Evolutionary conservation across 2,888 invertebrate species (phyloP), one percentile per base, ranked within the genome.

Genomic region (Volucella bombylans): DNA sequence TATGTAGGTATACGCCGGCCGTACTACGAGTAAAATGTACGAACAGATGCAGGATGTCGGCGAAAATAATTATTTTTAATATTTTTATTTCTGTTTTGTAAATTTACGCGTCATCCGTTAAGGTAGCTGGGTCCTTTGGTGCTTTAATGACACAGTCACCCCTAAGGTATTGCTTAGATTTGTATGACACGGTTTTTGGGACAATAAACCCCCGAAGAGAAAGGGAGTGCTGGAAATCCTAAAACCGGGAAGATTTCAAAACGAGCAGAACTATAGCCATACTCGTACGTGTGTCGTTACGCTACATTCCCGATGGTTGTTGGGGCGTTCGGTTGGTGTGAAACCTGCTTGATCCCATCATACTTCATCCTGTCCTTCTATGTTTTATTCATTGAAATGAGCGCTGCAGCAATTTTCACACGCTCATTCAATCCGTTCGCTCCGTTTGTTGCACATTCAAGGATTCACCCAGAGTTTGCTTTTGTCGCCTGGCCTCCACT

Each of bases 11-110:
- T 23, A 23, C 23, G 4, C 0, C n/a, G n/a, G n/a, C n/a, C n/a
- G 18, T 23, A 23, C 18, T 23, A 1, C 2, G 1, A 23, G 2
- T 23, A 23, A 23, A 23, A 23, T 23, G 18, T 3, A 23, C 18
- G 18, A 23, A 2, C 2, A 31, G 2, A 31, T 31, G 62, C 39
- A 77, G 64, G 50, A 62, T 64, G 73, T 57, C 31, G 39, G 39
- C n/a, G 41, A 54, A 65, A 72, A 68, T 78, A 82, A 82, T 82
- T 78, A 78, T 82, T 82, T 72, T 72, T 45, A 49, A 78, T 55
- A 64, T 23, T 31, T 31, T 6, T 73, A 82, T 78, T 82, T 78
- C 67, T 82, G 72, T 72, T 72, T 45, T 49, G 72, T 55, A 64
- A 14, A 54, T 61, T 39, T 54, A 45, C 47, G 47, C 43, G 23